A percentile compares a stretch with the other conserved stretches of the same genome.
Evolutionary conservation across 2,113 vertebrate genomes (phyloP).

Genomic region (Menidia beryllina): DNA sequence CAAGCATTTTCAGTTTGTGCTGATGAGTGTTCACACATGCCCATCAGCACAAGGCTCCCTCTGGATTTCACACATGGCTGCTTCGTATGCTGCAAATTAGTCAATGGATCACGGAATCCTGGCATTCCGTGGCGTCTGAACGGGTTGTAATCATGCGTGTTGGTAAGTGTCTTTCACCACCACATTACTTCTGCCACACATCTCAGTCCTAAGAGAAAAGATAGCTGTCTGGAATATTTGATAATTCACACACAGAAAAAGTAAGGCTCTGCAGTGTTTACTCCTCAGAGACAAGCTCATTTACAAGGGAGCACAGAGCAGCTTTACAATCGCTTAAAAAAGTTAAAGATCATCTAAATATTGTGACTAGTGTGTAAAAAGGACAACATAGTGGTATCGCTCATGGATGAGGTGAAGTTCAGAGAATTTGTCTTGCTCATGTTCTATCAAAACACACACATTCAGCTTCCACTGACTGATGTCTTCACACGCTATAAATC

Average conservation of each 20-base stretch:
- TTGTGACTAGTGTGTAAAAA: constrained; percentile 52
- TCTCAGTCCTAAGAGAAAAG: constrained; percentile 55
- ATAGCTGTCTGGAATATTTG: constrained; percentile 37
- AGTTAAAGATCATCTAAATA: constrained; percentile 61
- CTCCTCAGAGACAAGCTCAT: constrained; percentile 51
- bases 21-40: background rate
- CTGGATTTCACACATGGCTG: constrained; percentile 39
- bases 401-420: constrained; percentile 46
- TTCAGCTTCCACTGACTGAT: constrained; percentile 3
- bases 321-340: constrained; percentile 37
- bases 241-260: constrained; percentile 28
- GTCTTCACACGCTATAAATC: constrained; percentile 37
- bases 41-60: constrained; percentile 7
- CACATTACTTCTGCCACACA: constrained; percentile 38
- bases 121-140: constrained; percentile 46
- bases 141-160: constrained; percentile 64
- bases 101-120: constrained; percentile 52
- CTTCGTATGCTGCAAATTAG: constrained; percentile 58
- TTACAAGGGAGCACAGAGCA: constrained; percentile 48
- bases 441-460: constrained; percentile 43
- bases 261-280: constrained; percentile 32
- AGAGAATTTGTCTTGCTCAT: constrained; percentile 1
- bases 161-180: constrained; percentile 61
- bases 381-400: constrained; percentile 32
- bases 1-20: background rate